These are phyloP conservation scores for Periophthalmodon schlosseri DNA, from an alignment of 2,113 vertebrate genomes.

Conservation along the genomic window DNA sequence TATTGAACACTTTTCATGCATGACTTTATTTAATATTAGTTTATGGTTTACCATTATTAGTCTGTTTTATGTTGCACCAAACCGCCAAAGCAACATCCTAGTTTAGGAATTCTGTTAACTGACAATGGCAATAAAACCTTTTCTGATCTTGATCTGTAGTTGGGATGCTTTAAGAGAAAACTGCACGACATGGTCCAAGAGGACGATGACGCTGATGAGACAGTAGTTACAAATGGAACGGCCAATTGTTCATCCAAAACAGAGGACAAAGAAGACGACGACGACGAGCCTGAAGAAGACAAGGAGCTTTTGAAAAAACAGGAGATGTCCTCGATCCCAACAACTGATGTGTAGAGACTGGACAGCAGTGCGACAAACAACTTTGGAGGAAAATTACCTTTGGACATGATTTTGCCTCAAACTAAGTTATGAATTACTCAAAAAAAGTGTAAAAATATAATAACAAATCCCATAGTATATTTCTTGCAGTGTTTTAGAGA, in stretches of 20 bases:
- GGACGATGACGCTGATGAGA: not conserved
- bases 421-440: not conserved
- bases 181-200: not conserved
- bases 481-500: not conserved
- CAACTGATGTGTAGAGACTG: not conserved
- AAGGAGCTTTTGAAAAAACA: not conserved
- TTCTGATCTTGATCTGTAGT: constrained; percentile 33
- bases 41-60: too few relatives aligned
- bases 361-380: not conserved
- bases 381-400: not conserved
- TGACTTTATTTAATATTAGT: too few relatives aligned
- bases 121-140: not conserved
- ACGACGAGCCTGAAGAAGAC: not conserved
- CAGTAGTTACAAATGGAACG: not conserved
- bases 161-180: constrained; percentile 68
- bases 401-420: too few relatives aligned
- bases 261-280: not conserved
- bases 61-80: too few relatives aligned
- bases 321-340: not conserved
- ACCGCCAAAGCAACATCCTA: too few relatives aligned
- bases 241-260: not conserved
- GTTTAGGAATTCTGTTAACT: too few relatives aligned
- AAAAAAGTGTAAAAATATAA: not conserved
- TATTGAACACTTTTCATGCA: too few relatives aligned
- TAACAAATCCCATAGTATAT: not conserved